A percentile compares a stretch with the other conserved stretches of the same genome.
Evolutionary conservation across 2,113 vertebrate species (phyloP).

Genomic region (Ovis canadensis): DNA sequence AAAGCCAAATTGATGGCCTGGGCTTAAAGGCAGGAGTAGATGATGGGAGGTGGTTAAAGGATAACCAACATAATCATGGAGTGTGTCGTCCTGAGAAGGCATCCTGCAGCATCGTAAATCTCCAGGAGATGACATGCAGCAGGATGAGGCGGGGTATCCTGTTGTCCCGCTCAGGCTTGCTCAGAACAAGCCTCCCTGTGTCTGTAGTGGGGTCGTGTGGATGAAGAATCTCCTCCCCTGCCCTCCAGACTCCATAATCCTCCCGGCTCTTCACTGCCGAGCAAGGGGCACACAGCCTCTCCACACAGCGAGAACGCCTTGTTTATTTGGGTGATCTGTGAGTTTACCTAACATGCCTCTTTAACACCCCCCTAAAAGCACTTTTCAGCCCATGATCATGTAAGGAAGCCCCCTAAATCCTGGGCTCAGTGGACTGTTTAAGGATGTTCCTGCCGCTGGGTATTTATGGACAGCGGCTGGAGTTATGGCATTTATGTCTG

Average conservation of each 20-base stretch:
- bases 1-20: neutral
- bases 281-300: neutral
- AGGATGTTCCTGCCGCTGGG: slow-evolving; percentile 7
- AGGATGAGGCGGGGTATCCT: neutral
- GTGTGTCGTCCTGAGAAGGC: neutral
- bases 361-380: slow-evolving; percentile 64
- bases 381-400: slow-evolving; percentile 64
- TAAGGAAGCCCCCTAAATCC: slow-evolving; percentile 66
- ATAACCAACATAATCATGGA: neutral
- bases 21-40: neutral
- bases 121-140: neutral
- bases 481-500: slow-evolving; percentile 73
- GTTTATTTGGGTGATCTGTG: slow-evolving; percentile 60
- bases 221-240: neutral
- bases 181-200: neutral
- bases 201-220: neutral
- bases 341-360: slow-evolving; percentile 59
- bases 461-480: slow-evolving; percentile 68
- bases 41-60: neutral
- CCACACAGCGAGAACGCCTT: slow-evolving; percentile 44
- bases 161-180: neutral
- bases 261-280: neutral
- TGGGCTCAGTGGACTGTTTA: slow-evolving; percentile 42
- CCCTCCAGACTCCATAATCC: neutral
- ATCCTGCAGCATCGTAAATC: neutral